These are phyloP conservation scores for Astropecten irregularis DNA, from an alignment of 53 echinoderm and acorn worm genomes.

Conservation along the genomic window DNA sequence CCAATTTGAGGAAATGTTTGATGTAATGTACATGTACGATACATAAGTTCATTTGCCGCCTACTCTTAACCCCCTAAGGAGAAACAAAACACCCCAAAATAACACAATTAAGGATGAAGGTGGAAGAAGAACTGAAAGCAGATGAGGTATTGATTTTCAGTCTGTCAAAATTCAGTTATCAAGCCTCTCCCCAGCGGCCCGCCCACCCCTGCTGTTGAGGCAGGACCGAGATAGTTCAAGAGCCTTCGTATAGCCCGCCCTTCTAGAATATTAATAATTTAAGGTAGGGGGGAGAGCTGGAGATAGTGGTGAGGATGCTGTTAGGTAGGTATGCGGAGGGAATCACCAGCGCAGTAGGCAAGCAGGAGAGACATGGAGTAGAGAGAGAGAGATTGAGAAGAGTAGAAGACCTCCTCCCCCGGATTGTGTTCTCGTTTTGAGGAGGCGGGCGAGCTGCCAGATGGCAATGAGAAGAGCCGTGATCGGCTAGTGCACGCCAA, in stretches of 20 bases:
- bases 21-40: background rate
- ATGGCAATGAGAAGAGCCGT: too few species aligned
- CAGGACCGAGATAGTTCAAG: constrained; percentile 37
- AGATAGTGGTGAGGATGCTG: background rate
- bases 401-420: too few species aligned
- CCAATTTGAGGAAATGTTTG: too few species aligned
- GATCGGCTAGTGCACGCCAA: too few species aligned
- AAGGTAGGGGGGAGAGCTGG: background rate
- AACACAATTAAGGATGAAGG: too few species aligned
- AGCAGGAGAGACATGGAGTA: constrained; percentile 7
- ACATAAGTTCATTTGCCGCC: too few species aligned
- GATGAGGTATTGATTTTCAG: constrained; percentile 5
- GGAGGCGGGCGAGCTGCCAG: background rate
- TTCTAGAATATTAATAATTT: constrained; percentile 29
- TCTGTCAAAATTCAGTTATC: constrained; percentile 33
- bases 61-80: too few species aligned
- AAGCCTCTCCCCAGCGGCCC: background rate
- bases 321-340: constrained; percentile 22
- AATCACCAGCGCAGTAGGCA: constrained; percentile 36
- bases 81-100: background rate
- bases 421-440: constrained; percentile 8
- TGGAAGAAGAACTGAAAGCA: background rate
- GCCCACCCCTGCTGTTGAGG: constrained; percentile 19
- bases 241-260: constrained; percentile 16
- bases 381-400: too few species aligned